Conservation (phyloP, 2,797 vertebrate species). For the Morelia viridis region DNA sequence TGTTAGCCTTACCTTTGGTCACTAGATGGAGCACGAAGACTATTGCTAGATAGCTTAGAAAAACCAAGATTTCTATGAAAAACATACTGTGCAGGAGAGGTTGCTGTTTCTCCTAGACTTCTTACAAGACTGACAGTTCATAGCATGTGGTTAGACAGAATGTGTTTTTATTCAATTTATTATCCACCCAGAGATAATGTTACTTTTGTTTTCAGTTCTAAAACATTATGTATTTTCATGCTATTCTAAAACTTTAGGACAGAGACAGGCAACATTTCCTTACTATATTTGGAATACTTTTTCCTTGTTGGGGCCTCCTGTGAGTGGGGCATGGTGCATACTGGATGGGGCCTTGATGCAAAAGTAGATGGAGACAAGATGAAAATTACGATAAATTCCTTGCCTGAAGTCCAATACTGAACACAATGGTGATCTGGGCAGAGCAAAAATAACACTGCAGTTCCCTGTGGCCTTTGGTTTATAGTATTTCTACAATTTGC, state of each 20-base stretch:
- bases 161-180: background rate
- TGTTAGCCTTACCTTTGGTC: background rate
- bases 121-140: background rate
- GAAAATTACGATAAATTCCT: background rate
- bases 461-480: background rate
- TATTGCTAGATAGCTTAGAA: background rate
- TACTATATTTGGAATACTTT: background rate
- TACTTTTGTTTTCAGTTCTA: background rate
- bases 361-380: background rate
- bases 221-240: background rate
- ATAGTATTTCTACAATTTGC: background rate
- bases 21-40: slow-evolving; percentile 16
- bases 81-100: background rate
- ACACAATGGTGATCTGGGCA: background rate
- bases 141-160: background rate
- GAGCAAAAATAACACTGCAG: background rate
- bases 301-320: background rate
- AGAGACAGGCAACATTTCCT: background rate
- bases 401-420: background rate
- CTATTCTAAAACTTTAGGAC: background rate
- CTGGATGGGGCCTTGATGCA: background rate
- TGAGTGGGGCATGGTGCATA: background rate
- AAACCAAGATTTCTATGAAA: background rate
- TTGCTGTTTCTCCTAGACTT: background rate
- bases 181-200: background rate